Conservation (phyloP, 2,888 invertebrate species). For the Zaprionus bogoriensis region DNA sequence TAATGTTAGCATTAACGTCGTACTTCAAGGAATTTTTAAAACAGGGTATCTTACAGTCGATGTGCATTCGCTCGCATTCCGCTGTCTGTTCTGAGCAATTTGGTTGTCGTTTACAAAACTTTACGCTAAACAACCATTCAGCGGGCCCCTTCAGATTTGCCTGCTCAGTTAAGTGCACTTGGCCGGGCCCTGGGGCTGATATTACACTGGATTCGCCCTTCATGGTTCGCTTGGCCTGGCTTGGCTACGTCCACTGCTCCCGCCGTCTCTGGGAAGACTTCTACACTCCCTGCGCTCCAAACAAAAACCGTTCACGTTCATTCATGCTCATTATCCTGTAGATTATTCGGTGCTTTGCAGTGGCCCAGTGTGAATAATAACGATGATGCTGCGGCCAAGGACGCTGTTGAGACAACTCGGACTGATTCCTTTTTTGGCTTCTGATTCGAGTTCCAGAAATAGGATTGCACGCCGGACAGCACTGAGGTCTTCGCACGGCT, state of each 20-base stretch:
- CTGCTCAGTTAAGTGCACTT: constrained; percentile 55
- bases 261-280: not conserved
- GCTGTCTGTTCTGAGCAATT: constrained; percentile 11
- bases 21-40: too few relatives aligned
- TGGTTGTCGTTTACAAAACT: constrained; percentile 38
- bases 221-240: constrained; percentile 29
- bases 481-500: constrained; percentile 28
- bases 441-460: constrained; percentile 21
- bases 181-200: constrained; percentile 32
- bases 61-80: not conserved
- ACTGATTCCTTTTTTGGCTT: constrained; percentile 26
- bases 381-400: constrained; percentile 69
- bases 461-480: not conserved
- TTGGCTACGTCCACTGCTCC: constrained; percentile 1
- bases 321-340: constrained; percentile 77
- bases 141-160: constrained; percentile 51
- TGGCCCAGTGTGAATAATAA: constrained; percentile 76
- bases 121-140: constrained; percentile 45
- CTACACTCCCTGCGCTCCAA: too few relatives aligned
- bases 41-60: not conserved
- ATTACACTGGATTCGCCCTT: constrained; percentile 47
- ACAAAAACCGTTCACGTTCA: constrained; percentile 62
- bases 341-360: constrained; percentile 75
- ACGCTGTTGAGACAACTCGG: constrained; percentile 33
- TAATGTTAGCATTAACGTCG: too few relatives aligned